Evolutionary conservation across 2,888 invertebrate species (phyloP).

Genomic region (Danaus chrysippus): DNA sequence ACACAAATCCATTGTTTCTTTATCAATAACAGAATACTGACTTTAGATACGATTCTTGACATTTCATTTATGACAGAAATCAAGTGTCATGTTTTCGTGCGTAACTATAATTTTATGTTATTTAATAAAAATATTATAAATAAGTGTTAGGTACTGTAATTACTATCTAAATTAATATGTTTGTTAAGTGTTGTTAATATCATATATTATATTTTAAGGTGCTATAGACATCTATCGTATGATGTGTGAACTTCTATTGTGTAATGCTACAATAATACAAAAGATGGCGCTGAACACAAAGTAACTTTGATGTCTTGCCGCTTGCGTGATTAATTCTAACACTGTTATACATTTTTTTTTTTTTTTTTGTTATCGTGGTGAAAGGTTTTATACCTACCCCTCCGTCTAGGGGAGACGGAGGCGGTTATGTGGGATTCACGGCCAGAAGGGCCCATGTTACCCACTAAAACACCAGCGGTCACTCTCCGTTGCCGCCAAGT

Average conservation of each 20-base stretch:
- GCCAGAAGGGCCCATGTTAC: too few species aligned
- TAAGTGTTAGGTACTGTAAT: neutral
- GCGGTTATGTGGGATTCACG: too few species aligned
- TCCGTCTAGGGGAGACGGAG: too few species aligned
- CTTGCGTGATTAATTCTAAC: too few species aligned
- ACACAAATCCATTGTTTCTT: slow-evolving; percentile 23
- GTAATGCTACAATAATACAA: neutral
- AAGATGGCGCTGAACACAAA: neutral
- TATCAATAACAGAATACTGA: slow-evolving; percentile 1
- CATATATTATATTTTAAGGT: neutral
- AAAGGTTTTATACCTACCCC: too few species aligned
- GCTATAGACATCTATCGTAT: neutral
- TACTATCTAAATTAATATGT: neutral
- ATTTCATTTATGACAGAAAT: slow-evolving; percentile 12
- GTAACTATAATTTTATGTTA: neutral
- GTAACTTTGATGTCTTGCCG: too few species aligned
- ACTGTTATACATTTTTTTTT: too few species aligned
- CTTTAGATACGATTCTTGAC: slow-evolving; percentile 2
- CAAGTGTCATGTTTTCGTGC: neutral
- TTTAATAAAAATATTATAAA: neutral
- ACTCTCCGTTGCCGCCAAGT: too few species aligned
- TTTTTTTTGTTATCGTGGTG: too few species aligned
- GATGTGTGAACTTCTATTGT: neutral
- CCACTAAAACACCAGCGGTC: too few species aligned
- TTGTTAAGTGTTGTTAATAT: neutral